Evolutionary conservation across 2,113 vertebrate genomes (phyloP), one percentile per base, ranked within the genome.

Genomic region (Bagarius yarrelli): DNA sequence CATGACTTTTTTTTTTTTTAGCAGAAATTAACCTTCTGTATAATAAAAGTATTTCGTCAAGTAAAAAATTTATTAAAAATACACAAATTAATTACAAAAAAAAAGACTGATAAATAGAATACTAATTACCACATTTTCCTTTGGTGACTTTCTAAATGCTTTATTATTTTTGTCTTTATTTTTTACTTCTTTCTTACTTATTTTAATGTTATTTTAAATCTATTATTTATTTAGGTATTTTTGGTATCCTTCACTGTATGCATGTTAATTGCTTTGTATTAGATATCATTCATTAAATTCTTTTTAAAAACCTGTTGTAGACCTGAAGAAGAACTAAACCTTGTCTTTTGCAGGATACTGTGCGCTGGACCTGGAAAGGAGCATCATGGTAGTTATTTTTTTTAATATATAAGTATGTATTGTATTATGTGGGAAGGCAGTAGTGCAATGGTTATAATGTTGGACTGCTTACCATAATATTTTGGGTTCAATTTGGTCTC

Each of bases 361-460:
- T 93, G 21, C 91, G 93, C n/a, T 94, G 93, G 93, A 91, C 93
- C 0, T 90, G 92, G 87, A 92, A 90, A 83, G 93, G 93, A 78
- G 87, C 87, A 1, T 57, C 73, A 34, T 94, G 93, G 93, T 94
- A 78, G 89, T 87, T 4, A 71, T 16, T 4, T 1, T 14, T 55
- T 21, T 36, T 23, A 14, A 14, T 14, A 57, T 63, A 40, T 40
- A 40, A 40, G 3, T 40, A 40, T 40, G 8, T 40, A 3, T 40
- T 40, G 36, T 40, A 40, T 40, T 40, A 40, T 6, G 44, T 47
- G 44, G 44, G 44, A 47, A 5, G 5, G 44, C 11, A 11, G 44
- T 47, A 47, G 44, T n/a, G n/a, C n/a, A n/a, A n/a, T n/a, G n/a
- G n/a, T n/a, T n/a, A n/a, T n/a, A n/a, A n/a, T n/a, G 9, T 47